phyloP scores from a whole-genome alignment of 2,888 invertebrate species.

The Apodemia mormo region DNA sequence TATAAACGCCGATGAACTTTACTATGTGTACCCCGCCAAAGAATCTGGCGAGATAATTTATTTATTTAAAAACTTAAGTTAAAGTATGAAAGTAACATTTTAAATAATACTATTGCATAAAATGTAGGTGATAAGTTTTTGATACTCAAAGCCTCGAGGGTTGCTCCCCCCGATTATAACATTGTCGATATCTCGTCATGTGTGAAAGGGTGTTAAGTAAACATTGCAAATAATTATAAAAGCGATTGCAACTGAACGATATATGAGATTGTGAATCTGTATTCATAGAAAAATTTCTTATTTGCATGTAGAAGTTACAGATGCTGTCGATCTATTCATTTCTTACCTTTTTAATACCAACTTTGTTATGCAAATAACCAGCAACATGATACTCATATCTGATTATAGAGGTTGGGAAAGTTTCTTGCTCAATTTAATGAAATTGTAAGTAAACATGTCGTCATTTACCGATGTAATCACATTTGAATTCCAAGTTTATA shows the following conservation, averaged over 20 bases:
- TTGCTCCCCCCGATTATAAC: conserved; percentile 44
- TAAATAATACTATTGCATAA: background rate
- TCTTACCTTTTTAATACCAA: conserved; percentile 61
- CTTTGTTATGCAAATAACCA: conserved; percentile 72
- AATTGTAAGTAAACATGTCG: conserved; percentile 21
- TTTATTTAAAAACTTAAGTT: background rate
- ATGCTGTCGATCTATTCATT: conserved; percentile 46
- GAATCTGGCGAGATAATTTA: background rate
- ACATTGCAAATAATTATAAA: conserved; percentile 82
- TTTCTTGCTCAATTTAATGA: conserved; percentile 29
- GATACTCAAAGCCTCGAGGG: conserved; percentile 22
- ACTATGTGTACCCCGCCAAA: background rate
- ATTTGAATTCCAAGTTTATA: background rate
- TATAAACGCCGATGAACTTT: background rate
- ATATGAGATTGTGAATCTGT: conserved; percentile 54
- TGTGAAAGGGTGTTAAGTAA: conserved; percentile 83
- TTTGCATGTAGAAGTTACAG: conserved; percentile 73
- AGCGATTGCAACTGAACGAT: conserved; percentile 69
- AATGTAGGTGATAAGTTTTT: conserved; percentile 14
- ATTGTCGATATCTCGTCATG: conserved; percentile 76
- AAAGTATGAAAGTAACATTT: background rate
- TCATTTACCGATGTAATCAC: conserved; percentile 22
- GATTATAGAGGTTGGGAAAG: conserved; percentile 65
- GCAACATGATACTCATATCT: conserved; percentile 79
- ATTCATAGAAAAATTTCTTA: conserved; percentile 69